These are phyloP conservation scores for Epizoanthus fatuus DNA, from an alignment of 92 coral and sea anemone species.

Conservation along the genomic window DNA sequence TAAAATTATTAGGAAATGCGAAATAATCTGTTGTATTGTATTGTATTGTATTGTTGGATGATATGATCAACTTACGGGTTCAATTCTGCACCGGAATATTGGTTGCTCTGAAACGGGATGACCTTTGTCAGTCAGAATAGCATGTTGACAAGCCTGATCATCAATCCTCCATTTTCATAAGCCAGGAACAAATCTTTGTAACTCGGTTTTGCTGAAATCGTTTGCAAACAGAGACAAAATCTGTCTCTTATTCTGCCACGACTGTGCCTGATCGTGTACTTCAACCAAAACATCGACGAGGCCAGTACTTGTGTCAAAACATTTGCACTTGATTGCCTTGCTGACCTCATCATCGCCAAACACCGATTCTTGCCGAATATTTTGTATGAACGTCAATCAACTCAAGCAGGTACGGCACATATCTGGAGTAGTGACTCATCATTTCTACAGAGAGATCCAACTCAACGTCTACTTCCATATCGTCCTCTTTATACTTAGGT, in stretches of 20 bases:
- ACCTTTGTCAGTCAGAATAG: slow-evolving; percentile 54
- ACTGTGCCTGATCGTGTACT: slow-evolving; percentile 58
- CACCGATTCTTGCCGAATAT: slow-evolving; percentile 33
- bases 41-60: neutral
- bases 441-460: too few relatives aligned
- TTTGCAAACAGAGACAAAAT: slow-evolving; percentile 71
- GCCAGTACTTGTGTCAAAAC: slow-evolving; percentile 53
- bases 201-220: slow-evolving; percentile 71
- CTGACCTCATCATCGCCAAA: slow-evolving; percentile 3
- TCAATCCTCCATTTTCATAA: slow-evolving; percentile 71
- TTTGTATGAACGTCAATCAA: neutral
- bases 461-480: too few relatives aligned
- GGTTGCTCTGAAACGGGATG: slow-evolving; percentile 41
- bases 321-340: slow-evolving; percentile 31
- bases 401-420: too few relatives aligned
- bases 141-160: slow-evolving; percentile 68
- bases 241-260: slow-evolving; percentile 69
- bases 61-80: slow-evolving; percentile 50
- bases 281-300: slow-evolving; percentile 61
- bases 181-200: slow-evolving; percentile 54
- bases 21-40: too few relatives aligned
- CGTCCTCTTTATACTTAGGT: too few relatives aligned
- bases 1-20: too few relatives aligned
- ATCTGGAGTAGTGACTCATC: too few relatives aligned
- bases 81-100: slow-evolving; percentile 39